Evolutionary conservation across 2,888 invertebrate species (phyloP), one percentile per base, ranked within the genome.

Genomic region (Lissocephala sabroskyi): DNA sequence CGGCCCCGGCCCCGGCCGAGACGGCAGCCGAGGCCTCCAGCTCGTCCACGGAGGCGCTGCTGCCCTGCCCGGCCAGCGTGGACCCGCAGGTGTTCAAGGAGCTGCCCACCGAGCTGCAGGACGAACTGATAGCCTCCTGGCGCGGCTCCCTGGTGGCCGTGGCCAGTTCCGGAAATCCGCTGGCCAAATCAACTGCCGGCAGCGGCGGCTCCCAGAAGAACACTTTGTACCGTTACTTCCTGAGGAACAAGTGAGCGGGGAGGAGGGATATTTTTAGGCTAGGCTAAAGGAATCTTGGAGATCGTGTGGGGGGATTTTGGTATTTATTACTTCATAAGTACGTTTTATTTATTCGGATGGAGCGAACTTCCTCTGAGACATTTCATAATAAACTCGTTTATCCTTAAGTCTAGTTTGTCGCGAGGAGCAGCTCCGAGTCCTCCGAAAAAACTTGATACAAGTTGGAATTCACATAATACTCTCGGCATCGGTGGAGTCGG

Each of bases 81-180:
- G 91, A 91, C 83, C 87, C 88, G 45, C 87, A 88, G 64, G 90
- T 92, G 40, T 92, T 93, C 74, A 88, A 87, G 61, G 89, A 91
- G 59, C 84, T 93, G 59, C 92, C 93, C 0, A 83, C 87, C 19
- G 90, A 92, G 41, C 86, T 93, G 82, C 91, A 92, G 80, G 88
- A 90, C 65, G 93, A 93, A 81, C 84, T 93, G 16, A 89, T 91
- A 79, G 86, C 86, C n/a, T 89, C 90, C 75, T 91, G 91, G 89
- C 74, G 82, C 42, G 81, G 65, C 39, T 83, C 81, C 11, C 50
- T 83, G 30, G 78, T 80, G 9, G 78, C 82, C n/a, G 81, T 82
- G 13, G 79, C 75, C 14, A 65, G 23, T 9, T 35, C 61, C 1
- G 16, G 7, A 13, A 58, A 28, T 16, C 45, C 18, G 6, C 17